phyloP scores from a whole-genome alignment of 2,113 vertebrate species.

The Dissostichus mawsoni region DNA sequence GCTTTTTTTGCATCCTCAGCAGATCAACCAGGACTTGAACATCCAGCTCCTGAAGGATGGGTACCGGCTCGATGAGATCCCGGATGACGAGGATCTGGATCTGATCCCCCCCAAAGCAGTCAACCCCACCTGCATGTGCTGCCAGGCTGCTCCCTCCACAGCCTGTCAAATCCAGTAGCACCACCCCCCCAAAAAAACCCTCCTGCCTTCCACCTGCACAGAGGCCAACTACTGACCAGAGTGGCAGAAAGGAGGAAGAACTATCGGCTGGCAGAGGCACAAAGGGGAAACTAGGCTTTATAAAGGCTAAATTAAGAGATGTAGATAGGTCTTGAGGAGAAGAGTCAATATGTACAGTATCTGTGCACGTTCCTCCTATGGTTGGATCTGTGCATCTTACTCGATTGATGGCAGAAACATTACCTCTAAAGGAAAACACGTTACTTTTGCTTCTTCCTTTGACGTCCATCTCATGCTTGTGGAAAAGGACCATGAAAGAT shows the following conservation, averaged over 20 bases:
- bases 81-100: constrained; percentile 97
- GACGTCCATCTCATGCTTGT: constrained; percentile 46
- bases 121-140: constrained; percentile 99
- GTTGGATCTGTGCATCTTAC: constrained; percentile 94
- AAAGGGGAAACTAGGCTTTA: constrained; percentile 62
- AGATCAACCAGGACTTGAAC: constrained; percentile 99
- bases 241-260: constrained; percentile 50
- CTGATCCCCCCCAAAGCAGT: constrained; percentile 97
- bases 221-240: constrained; percentile 54
- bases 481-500: constrained; percentile 35
- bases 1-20: constrained; percentile 82
- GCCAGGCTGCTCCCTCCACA: constrained; percentile 96
- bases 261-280: constrained; percentile 47
- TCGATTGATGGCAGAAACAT: constrained; percentile 63
- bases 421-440: constrained; percentile 58
- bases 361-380: constrained; percentile 96
- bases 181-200: not conserved
- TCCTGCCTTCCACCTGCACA: constrained; percentile 61
- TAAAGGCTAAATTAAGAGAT: constrained; percentile 53
- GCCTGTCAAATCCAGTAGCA: constrained; percentile 98
- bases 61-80: constrained; percentile 98
- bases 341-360: constrained; percentile 82
- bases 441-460: constrained; percentile 50
- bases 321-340: constrained; percentile 40
- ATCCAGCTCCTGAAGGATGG: constrained; percentile 99